These are phyloP conservation scores for Daktulosphaira vitifoliae DNA, from an alignment of 1,140 invertebrate genomes.

Conservation along the genomic window DNA sequence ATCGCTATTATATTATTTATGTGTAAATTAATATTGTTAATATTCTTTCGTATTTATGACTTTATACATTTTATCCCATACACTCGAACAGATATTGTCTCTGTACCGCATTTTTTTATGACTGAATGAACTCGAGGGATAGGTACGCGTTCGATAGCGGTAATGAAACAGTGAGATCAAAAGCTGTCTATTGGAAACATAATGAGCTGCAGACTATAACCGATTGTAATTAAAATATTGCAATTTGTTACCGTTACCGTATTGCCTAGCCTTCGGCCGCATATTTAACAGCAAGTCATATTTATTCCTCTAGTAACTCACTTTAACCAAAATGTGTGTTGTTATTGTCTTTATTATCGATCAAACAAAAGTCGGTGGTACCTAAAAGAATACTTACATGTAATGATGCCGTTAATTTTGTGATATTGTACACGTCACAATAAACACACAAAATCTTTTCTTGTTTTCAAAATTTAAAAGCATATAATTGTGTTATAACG, in stretches of 20 bases:
- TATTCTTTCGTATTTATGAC: no score
- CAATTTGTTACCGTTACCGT: neutral
- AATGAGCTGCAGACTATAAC: neutral
- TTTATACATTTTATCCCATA: no score
- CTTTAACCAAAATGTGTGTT: neutral
- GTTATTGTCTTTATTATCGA: constrained; percentile 15
- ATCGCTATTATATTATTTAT: no score
- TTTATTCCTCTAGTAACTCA: no score
- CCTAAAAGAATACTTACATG: neutral
- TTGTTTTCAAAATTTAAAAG: no score
- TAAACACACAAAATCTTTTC: no score
- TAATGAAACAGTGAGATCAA: neutral
- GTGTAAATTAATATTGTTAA: no score
- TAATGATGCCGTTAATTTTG: constrained; percentile 11
- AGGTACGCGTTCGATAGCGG: no score
- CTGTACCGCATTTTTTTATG: no score
- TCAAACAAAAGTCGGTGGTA: constrained; percentile 3
- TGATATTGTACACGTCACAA: neutral
- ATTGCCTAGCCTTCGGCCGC: neutral
- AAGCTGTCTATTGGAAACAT: neutral
- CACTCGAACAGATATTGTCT: no score
- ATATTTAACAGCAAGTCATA: neutral
- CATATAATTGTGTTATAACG: no score
- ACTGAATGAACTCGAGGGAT: no score
- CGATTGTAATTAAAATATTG: neutral